Percentiles rank a stretch among this genome's conserved stretches.
Conservation (phyloP, 2,797 vertebrate genomes). For the Lycodopsis pacificus region DNA sequence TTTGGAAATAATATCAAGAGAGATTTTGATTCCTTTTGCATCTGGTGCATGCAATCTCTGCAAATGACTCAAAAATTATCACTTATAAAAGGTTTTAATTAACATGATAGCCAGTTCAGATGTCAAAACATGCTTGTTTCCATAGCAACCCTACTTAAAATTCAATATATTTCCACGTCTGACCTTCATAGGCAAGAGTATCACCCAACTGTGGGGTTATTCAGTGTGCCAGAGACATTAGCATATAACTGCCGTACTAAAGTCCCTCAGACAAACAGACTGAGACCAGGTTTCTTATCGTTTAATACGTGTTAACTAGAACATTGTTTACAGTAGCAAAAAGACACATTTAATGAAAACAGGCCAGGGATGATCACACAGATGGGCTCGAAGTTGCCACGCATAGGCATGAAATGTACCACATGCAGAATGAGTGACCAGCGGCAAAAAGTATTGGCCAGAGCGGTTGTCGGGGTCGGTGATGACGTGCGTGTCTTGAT, state of each 20-base stretch:
- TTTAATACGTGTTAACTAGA: neutral
- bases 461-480: conserved; percentile 4
- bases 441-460: conserved; percentile 11
- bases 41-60: conserved; percentile 1
- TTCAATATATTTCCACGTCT: conserved; percentile 57
- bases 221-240: conserved; percentile 17
- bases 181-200: conserved; percentile 60
- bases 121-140: conserved; percentile 63
- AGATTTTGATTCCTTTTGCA: neutral
- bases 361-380: conserved; percentile 29
- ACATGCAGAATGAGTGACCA: conserved; percentile 25
- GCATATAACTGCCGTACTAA: conserved; percentile 6
- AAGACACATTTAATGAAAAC: conserved; percentile 30
- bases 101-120: conserved; percentile 31
- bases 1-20: neutral
- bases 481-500: conserved; percentile 23
- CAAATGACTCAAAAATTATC: conserved; percentile 16
- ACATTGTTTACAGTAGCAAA: conserved; percentile 24
- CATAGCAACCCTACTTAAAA: conserved; percentile 68
- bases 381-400: conserved; percentile 38
- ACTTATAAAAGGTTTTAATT: conserved; percentile 12
- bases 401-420: conserved; percentile 34
- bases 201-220: conserved; percentile 48
- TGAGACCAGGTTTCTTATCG: conserved; percentile 16
- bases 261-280: conserved; percentile 17